Evolutionary conservation across 2,113 vertebrate species (phyloP).

Genomic region (Pygoscelis adeliae): DNA sequence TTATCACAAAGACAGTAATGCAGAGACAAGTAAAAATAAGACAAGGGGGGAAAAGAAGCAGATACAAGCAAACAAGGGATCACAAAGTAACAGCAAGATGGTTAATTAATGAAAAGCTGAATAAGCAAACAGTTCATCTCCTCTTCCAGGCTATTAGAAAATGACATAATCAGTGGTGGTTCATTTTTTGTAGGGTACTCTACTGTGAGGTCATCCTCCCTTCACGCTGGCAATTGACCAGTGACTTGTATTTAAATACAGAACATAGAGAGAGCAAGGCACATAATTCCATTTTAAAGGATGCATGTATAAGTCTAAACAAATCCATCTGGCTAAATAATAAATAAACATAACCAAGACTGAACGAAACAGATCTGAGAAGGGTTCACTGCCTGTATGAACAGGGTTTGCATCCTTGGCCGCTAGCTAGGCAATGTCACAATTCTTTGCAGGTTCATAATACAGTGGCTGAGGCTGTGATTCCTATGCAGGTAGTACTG

Average conservation of each 20-base stretch:
- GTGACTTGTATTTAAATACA: not conserved
- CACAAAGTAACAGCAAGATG: not conserved
- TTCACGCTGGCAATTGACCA: not conserved
- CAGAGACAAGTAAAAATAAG: not conserved
- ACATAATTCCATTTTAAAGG: not conserved
- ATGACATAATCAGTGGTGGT: not conserved
- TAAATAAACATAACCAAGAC: not conserved
- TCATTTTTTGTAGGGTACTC: not conserved
- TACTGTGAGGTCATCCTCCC: not conserved
- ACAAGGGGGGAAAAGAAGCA: not conserved
- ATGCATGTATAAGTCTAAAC: not conserved
- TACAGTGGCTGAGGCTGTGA: not conserved
- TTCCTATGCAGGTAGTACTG: not conserved
- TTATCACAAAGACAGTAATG: not conserved
- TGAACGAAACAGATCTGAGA: not conserved
- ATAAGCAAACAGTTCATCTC: not conserved
- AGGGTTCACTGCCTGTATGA: not conserved
- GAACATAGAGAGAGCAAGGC: not conserved
- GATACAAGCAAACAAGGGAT: not conserved
- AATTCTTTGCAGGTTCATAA: not conserved
- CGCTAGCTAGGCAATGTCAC: not conserved
- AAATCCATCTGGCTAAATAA: not conserved
- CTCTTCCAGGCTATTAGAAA: not conserved
- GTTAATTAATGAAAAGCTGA: not conserved
- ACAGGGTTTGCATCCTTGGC: not conserved